Evolutionary conservation across 2,113 vertebrate species (phyloP), one percentile per base, ranked within the genome.

Genomic region (Cygnus atratus): DNA sequence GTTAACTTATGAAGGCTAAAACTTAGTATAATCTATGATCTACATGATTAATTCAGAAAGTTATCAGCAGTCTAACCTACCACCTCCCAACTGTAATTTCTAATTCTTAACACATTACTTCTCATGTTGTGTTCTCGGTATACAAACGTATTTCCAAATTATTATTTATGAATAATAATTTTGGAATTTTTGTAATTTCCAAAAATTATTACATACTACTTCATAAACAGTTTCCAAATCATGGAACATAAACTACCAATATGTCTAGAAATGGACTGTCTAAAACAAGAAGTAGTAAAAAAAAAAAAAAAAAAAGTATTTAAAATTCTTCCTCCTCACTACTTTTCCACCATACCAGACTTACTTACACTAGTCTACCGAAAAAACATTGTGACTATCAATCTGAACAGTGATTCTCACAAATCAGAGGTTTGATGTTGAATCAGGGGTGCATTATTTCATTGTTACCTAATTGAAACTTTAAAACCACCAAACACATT

Each of bases 1-100:
- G 31, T 83, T 88, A 50, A 50, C 48, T 50, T 24, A 12, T 50
- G 48, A 24, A 50, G 48, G 73, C 68, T 66, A 67, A 26, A 37
- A 63, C 24, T 62, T 44, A 76, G 54, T 20, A 86, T 43, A 88
- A 83, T 86, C 55, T 63, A 4, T 71, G 37, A 18, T 65, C 28
- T 86, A 79, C 4, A 26, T 48, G 90, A 75, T 88, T 90, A 82
- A 82, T 79, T 82, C 62, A 79, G 50, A 57, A 22, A 85, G 28
- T n/a, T 91, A 95, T 41, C 76, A 68, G 50, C 59, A 86, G 90
- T 83, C 67, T 88, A 94, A 95, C 54, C 79, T 91, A 72, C 54
- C 72, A 83, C 67, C 24, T 73, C n/a, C 39, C 67, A 85, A 35
- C 11, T 57, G 31, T 10, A 94, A 80, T 77, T 91, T 92, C 63